Evolutionary conservation across 2,888 invertebrate genomes (phyloP), one percentile per base, ranked within the genome.

Genomic region (Schizaphis graminum): DNA sequence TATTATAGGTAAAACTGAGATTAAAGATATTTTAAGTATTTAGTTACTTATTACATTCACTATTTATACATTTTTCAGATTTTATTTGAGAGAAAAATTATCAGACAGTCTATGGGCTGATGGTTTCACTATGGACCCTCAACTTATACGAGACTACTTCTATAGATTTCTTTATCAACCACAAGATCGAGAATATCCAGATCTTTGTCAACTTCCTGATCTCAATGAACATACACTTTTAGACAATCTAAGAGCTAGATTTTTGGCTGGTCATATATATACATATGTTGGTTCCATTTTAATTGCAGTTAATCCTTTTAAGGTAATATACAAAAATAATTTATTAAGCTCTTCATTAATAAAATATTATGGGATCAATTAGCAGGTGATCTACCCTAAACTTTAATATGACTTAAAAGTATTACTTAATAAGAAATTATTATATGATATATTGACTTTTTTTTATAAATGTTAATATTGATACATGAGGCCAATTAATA

Each of bases 241-340:
- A 95, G 98, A 98, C 95, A 99, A 99, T 96, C 97, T 99, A 95
- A 97, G 98, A 95, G 98, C 98, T 95, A 97, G 99, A 95, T 99
- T 99, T 96, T 97, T 97, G 94, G 98, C 98, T 95, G 98, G 98
- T 90, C 98, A 99, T 96, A 99, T 99, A 95, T 99, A 99, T 96
- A 99, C 99, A 24, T 99, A 99, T 95, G 99, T 99, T 95, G 99
- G 99, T 93, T 98, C 98, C 94, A 99, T 99, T 96, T 96, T 99
- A 94, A 99, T 99, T 95, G 99, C 99, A 92, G 97, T 99, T 95
- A 99, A 99, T 96, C 98, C 98, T 26, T 99, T 99, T 96, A 98
- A 98, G 95, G 95, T 95, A 95, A 41, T 77, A 84, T 53, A 41
- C 24, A 57, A 16, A 16, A 24, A 57, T 44, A 91, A 56, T 85